Percentiles rank a stretch among this genome's conserved stretches.
phyloP scores from a whole-genome alignment of 2,113 vertebrate genomes.

The Camelus dromedarius region DNA sequence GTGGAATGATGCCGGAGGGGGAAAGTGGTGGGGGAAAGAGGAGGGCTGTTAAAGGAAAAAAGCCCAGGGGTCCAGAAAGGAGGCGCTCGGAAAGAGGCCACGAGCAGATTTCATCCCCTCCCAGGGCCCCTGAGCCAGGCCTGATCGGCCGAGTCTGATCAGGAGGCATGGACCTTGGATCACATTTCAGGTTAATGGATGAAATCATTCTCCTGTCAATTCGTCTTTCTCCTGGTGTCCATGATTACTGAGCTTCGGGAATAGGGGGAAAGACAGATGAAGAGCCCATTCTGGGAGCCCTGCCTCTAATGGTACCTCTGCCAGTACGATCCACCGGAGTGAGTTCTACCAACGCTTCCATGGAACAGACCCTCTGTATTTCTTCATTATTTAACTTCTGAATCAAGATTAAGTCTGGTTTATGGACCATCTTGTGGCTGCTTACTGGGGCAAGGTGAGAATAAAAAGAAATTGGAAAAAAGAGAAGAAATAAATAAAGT shows the following conservation, averaged over 20 bases:
- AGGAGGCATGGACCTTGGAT: background rate
- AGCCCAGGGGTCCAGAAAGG: background rate
- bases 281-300: background rate
- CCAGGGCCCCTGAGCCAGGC: background rate
- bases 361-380: background rate
- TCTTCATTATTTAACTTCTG: background rate
- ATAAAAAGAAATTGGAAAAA: background rate
- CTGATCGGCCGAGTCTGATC: background rate
- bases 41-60: background rate
- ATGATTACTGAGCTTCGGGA: background rate
- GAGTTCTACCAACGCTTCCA: background rate
- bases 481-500: background rate
- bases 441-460: background rate
- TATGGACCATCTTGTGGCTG: background rate
- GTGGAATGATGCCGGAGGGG: too few species aligned
- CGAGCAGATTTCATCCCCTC: background rate
- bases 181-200: background rate
- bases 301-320: background rate
- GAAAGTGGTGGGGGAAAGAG: background rate
- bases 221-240: background rate
- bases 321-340: background rate
- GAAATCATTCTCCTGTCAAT: background rate
- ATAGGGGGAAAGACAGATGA: background rate
- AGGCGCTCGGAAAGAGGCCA: accelerated
- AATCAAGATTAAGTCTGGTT: background rate